These are phyloP conservation scores for Platerodrilus igneus DNA, from an alignment of 2,888 invertebrate genomes.

Conservation along the genomic window DNA sequence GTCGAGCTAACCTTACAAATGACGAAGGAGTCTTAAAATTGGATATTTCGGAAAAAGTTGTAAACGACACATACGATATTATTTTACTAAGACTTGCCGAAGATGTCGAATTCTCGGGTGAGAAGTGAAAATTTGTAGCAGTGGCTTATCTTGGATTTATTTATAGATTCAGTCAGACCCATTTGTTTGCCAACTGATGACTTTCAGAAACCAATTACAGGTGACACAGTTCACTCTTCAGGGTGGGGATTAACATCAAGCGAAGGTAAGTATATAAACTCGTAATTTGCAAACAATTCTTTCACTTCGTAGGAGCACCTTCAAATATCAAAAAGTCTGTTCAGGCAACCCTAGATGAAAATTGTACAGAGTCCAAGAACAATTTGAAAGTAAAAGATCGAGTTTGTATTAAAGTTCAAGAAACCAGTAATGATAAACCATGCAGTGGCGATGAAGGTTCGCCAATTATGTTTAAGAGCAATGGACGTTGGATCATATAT, in stretches of 20 bases:
- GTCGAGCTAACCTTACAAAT: no score
- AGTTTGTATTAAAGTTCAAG: conserved; percentile 5
- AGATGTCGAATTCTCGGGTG: conserved; percentile 10
- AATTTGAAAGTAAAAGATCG: neutral
- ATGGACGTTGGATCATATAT: conserved; percentile 8
- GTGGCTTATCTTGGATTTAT: neutral
- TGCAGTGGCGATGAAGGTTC: conserved; percentile 14
- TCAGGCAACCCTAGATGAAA: no score
- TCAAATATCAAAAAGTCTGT: no score
- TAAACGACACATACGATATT: neutral
- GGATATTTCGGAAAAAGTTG: conserved; percentile 3
- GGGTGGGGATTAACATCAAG: conserved; percentile 7
- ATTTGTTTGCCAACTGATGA: conserved; percentile 10
- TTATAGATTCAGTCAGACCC: conserved; percentile 2
- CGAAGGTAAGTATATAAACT: neutral
- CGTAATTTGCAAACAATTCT: neutral
- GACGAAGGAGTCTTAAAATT: no score
- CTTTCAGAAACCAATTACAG: neutral
- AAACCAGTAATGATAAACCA: neutral
- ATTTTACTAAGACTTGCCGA: conserved; percentile 6
- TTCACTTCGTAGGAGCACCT: no score
- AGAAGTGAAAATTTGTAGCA: neutral
- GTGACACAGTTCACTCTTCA: conserved; percentile 1
- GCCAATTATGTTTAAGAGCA: conserved; percentile 8
- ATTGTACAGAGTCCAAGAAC: neutral